Evolutionary conservation across 2,888 invertebrate species (phyloP).

Genomic region (Calameuta idolon): DNA sequence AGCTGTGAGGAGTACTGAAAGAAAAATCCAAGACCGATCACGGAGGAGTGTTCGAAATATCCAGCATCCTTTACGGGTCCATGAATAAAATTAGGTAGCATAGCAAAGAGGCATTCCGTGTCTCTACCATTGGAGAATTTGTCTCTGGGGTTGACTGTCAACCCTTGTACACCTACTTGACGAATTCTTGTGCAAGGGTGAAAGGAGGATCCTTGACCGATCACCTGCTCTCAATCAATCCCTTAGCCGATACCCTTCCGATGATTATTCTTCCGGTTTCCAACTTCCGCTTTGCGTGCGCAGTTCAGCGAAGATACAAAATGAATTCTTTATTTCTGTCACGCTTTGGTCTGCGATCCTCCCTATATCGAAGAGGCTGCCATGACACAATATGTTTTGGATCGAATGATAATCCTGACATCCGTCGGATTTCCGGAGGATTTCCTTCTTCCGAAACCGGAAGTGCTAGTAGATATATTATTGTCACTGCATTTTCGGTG

Average conservation of each 20-base stretch:
- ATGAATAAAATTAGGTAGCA: not conserved
- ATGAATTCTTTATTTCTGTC: not conserved
- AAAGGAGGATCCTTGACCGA: slow-evolving; percentile 13
- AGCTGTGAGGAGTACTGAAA: not conserved
- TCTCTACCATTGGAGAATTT: not conserved
- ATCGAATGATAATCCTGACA: not conserved
- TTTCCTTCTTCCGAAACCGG: not conserved
- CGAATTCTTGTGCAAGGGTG: not conserved
- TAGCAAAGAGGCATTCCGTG: not conserved
- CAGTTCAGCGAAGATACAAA: not conserved
- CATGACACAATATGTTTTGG: not conserved
- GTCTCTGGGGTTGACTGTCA: slow-evolving; percentile 2
- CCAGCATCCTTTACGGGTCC: not conserved
- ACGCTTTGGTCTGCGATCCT: not conserved
- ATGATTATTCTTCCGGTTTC: not conserved
- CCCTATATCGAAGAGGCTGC: not conserved
- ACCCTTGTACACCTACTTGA: not conserved
- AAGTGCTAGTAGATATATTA: not conserved
- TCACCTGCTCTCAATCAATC: slow-evolving; percentile 45
- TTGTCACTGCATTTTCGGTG: slow-evolving; percentile 23
- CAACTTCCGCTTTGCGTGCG: not conserved
- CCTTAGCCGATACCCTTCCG: not conserved
- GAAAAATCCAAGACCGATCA: not conserved
- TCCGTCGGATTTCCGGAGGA: not conserved
- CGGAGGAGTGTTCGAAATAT: not conserved